Evolutionary conservation across 1,140 invertebrate species (phyloP).

Genomic region (Contarinia nasturtii): DNA sequence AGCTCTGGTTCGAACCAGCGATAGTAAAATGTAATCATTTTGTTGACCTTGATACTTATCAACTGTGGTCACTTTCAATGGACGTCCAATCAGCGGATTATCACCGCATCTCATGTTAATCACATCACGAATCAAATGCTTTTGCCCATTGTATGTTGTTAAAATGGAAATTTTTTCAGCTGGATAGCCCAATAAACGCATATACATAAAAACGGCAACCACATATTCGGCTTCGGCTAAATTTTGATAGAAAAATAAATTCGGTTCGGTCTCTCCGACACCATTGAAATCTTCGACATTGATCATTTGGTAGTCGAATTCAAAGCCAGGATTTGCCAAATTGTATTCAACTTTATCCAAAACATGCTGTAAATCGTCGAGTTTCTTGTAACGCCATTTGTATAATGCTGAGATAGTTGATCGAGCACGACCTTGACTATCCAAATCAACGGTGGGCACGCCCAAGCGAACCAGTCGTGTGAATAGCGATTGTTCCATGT

Average conservation of each 20-base stretch:
- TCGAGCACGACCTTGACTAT: slow-evolving; percentile 84
- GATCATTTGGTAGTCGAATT: slow-evolving; percentile 87
- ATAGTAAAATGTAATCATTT: slow-evolving; percentile 95
- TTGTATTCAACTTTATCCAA: slow-evolving; percentile 64
- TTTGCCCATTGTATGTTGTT: slow-evolving; percentile 99
- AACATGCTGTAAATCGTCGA: slow-evolving; percentile 85
- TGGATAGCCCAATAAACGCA: slow-evolving; percentile 93
- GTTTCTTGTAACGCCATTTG: slow-evolving; percentile 92
- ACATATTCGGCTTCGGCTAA: slow-evolving; percentile 97
- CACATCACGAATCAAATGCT: slow-evolving; percentile 91
- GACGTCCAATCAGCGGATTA: slow-evolving; percentile 91
- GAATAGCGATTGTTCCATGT: slow-evolving; percentile 99
- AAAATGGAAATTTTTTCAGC: slow-evolving; percentile 95
- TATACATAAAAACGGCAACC: slow-evolving; percentile 96
- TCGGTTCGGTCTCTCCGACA: slow-evolving; percentile 91
- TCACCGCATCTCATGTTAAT: slow-evolving; percentile 83
- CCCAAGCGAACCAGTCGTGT: slow-evolving; percentile 88
- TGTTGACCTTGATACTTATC: slow-evolving; percentile 99
- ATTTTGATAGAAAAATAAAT: slow-evolving; percentile 98
- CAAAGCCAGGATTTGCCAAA: slow-evolving; percentile 79
- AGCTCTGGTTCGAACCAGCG: slow-evolving; percentile 84
- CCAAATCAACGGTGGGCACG: slow-evolving; percentile 90
- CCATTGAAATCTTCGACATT: slow-evolving; percentile 96
- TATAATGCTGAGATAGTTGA: slow-evolving; percentile 78
- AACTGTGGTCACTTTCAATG: slow-evolving; percentile 89